Base-by-base conservation (phyloP, 2,113 vertebrate species). In the Gadus macrocephalus region DNA sequence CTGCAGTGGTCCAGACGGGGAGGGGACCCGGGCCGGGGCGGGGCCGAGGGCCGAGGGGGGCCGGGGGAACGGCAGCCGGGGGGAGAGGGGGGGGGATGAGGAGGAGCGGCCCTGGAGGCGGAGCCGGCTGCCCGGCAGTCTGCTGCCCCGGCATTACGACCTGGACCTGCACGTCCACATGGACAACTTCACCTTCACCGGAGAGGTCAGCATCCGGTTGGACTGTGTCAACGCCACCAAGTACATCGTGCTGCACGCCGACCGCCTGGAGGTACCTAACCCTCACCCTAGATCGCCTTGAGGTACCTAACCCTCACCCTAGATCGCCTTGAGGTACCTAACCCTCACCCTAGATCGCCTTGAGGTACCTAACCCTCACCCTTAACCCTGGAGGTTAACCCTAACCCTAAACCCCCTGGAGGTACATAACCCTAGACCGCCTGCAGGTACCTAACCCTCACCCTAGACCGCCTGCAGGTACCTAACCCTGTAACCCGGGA, bases 171-270 rank as follows among this genome's bases (percentile, higher is more conserved):
- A 86, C 38, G 93, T 91, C 75, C 90, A 93, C 91, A 95, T 98
- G 96, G 95, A 98, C 85, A 98, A 97, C 93, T 98, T 98, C 90
- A 98, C 95, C 86, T 98, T 97, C 89, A 92, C 93, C 1, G 96
- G 96, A 4, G 95, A 96, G 80, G 91, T 96, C 81, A 95, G 94
- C 91, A 92, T 98, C 62, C 94, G 96, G 89, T 85, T 98, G 68
- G 94, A 94, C 85, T 97, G 96, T 79, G 71, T 88, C 64, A 95
- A 94, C 81, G 90, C 95, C 86, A 98, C 95, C 68, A 90, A 92
- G 58, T 93, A 95, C 89, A 93, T 98, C 70, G 94, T 98, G 73
- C 92, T 98, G 76, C 96, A 98, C 84, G 82, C 93, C 1, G 95
- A 96, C 84, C 89, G 93, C 35, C 85, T 98, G 62, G 89, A 93